Evolutionary conservation across 2,113 vertebrate species (phyloP), one percentile per base, ranked within the genome.

Genomic region (Datnioides undecimradiatus): DNA sequence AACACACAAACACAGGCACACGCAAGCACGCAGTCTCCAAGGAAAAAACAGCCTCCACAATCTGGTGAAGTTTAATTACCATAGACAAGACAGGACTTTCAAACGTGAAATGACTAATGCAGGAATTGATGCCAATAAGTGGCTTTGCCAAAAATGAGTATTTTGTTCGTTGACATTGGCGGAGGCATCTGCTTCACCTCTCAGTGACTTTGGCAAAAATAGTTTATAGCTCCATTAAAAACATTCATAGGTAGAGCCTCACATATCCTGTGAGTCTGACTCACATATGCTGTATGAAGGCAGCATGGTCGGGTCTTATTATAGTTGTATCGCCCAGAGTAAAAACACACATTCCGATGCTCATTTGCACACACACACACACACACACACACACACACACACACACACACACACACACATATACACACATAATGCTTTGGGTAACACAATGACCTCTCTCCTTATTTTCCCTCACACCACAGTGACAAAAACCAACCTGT

Each of bases 401-500:
- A 33, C 8, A 57, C 34, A 16, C 41, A 14, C 13, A 34, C 27
- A 3, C 41, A 14, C 13, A 34, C 59, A 55, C 49, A 45, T 13
- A 29, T 5, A 36, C 19, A 67, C 2, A 33, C 8, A 57, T 38
- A 16, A 74, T 67, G 43, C 72, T 57, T 36, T 57, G 13, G 46
- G 38, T 74, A 65, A 82, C 31, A 59, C 34, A 19, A n/a, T 83
- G 82, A 88, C 83, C 74, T 86, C 45, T 86, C 29, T 64, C 34
- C 27, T 34, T 38, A 5, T 66, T 46, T 70, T 55, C 29, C 43
- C n/a, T 87, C 17, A 69, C 49, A 36, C 25, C 65, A 27, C 74
- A 98, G 97, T 99, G 91, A 97, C 96, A 70, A 99, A 99, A 93
- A 99, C 96, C 76, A 99, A 97, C 83, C 93, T 98, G 52, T 96